A percentile compares a stretch with the other conserved stretches of the same genome.
phyloP scores from a whole-genome alignment of 2,113 vertebrate genomes.

The Hyperoodon ampullatus region DNA sequence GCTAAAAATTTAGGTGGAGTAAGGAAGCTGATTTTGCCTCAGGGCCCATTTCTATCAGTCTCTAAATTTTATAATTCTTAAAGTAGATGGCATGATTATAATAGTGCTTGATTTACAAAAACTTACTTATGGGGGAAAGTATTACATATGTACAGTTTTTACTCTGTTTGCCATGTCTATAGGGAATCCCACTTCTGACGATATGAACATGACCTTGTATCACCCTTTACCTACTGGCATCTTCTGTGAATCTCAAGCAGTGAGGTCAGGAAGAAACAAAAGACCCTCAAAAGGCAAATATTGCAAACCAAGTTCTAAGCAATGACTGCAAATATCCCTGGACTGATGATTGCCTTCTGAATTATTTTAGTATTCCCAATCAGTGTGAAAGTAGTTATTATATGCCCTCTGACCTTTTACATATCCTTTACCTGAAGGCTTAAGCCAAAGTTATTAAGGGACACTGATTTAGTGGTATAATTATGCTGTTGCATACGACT shows the following conservation, averaged over 20 bases:
- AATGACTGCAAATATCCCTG: not conserved
- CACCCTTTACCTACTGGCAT: not conserved
- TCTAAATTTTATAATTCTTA: constrained; percentile 13
- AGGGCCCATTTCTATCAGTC: not conserved
- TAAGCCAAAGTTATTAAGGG: not conserved
- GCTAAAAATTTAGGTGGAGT: not conserved
- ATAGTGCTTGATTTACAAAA: not conserved
- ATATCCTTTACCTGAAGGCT: not conserved
- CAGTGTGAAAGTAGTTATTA: not conserved
- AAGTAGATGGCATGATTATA: not conserved
- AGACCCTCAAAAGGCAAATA: not conserved
- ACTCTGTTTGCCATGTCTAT: not conserved
- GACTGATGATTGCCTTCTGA: not conserved
- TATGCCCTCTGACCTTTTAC: not conserved
- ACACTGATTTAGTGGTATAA: not conserved
- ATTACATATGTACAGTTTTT: not conserved
- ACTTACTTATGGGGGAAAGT: not conserved
- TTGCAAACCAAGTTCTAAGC: not conserved
- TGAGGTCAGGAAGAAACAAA: not conserved
- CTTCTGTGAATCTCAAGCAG: not conserved
- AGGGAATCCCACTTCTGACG: not conserved
- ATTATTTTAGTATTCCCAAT: not conserved
- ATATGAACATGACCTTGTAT: not conserved
- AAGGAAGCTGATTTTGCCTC: constrained; percentile 33
- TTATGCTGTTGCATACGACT: not conserved